Evolutionary conservation across 1,140 invertebrate genomes (phyloP).

Genomic region (Grapholita molesta): DNA sequence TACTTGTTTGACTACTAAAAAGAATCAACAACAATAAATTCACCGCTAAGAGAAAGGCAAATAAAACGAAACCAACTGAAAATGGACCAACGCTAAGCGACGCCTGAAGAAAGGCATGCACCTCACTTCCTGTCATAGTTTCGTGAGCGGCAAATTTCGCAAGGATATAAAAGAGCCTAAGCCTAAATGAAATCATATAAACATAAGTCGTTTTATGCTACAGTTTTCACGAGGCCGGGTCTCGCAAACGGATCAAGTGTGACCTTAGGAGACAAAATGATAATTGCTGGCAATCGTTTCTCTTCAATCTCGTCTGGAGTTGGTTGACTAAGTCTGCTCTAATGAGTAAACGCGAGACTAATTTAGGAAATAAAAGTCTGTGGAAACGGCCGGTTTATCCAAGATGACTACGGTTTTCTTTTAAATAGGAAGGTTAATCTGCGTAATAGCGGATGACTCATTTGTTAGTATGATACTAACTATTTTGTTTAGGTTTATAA

Average conservation of each 20-base stretch:
- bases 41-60: not conserved
- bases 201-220: slow-evolving; percentile 44
- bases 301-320: slow-evolving; percentile 43
- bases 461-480: not conserved
- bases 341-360: not conserved
- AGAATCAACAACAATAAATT: not conserved
- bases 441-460: not conserved
- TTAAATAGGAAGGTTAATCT: not conserved
- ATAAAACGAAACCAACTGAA: slow-evolving; percentile 12
- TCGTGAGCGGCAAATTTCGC: slow-evolving; percentile 42
- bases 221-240: slow-evolving; percentile 43
- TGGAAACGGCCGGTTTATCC: slow-evolving; percentile 7
- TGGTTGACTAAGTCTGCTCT: slow-evolving; percentile 29
- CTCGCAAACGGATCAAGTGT: slow-evolving; percentile 49
- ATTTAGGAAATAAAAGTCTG: slow-evolving; percentile 8
- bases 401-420: not conserved
- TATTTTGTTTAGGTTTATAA: not conserved
- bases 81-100: slow-evolving; percentile 35
- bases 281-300: slow-evolving; percentile 54
- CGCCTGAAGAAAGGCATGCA: slow-evolving; percentile 62
- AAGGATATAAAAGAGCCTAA: slow-evolving; percentile 39
- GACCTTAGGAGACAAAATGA: slow-evolving; percentile 65
- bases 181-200: slow-evolving; percentile 32
- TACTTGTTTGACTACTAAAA: not conserved
- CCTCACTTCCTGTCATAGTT: slow-evolving; percentile 67